Conservation (phyloP, 2,888 invertebrate genomes). For the Baccha elongata region DNA sequence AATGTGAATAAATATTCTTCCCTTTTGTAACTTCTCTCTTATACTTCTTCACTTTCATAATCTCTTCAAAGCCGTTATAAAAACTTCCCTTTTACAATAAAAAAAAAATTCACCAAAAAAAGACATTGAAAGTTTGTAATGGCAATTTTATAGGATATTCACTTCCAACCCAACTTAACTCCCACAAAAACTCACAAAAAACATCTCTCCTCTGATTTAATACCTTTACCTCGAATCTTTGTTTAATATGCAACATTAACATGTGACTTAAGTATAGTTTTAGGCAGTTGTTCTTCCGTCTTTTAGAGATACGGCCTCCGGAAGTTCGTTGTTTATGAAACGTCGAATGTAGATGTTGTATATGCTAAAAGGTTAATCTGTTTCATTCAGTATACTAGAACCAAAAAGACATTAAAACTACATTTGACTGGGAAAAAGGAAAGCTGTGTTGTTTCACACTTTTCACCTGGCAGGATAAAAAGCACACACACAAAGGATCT, state of each 20-base stretch:
- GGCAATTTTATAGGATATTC: slow-evolving; percentile 57
- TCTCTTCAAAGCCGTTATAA: background rate
- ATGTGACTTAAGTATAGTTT: slow-evolving; percentile 32
- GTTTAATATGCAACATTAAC: slow-evolving; percentile 43
- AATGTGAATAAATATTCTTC: slow-evolving; percentile 60
- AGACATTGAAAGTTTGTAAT: slow-evolving; percentile 70
- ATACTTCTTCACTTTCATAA: background rate
- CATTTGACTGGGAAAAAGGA: slow-evolving; percentile 71
- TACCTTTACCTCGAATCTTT: slow-evolving; percentile 20
- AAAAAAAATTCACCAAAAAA: slow-evolving; percentile 29
- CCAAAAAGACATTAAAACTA: slow-evolving; percentile 70
- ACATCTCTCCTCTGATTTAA: slow-evolving; percentile 50
- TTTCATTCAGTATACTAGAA: slow-evolving; percentile 28
- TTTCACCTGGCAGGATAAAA: slow-evolving; percentile 25
- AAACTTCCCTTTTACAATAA: background rate
- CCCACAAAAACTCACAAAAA: background rate
- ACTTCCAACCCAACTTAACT: background rate
- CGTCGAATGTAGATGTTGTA: slow-evolving; percentile 3
- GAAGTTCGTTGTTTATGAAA: slow-evolving; percentile 8
- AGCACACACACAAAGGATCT: background rate
- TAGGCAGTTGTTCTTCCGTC: slow-evolving; percentile 5
- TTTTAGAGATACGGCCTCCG: slow-evolving; percentile 7
- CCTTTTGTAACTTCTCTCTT: background rate
- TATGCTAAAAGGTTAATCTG: slow-evolving; percentile 20
- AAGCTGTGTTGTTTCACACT: slow-evolving; percentile 65